phyloP scores from a whole-genome alignment of 2,113 vertebrate genomes.

The Ptilorrhoa leucosticta region DNA sequence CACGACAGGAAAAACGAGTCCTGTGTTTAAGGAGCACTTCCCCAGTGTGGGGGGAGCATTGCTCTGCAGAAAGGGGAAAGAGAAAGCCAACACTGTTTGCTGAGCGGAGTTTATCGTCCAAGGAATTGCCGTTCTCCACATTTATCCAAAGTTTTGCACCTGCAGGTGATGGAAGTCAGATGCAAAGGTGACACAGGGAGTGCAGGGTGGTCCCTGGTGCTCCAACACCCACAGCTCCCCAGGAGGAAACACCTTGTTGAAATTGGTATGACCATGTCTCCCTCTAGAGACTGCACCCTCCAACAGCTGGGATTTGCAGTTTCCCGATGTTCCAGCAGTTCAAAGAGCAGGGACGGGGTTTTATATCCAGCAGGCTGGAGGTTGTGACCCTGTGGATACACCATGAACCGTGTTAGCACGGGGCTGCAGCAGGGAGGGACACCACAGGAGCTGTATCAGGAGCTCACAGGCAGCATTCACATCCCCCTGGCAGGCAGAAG shows the following conservation, averaged over 20 bases:
- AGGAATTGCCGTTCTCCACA: neutral
- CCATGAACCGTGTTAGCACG: rapidly evolving
- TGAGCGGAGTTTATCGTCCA: neutral
- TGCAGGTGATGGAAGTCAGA: neutral
- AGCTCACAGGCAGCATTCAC: neutral
- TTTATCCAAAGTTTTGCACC: neutral
- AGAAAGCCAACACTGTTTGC: neutral
- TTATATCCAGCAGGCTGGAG: neutral
- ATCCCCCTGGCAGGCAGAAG: neutral
- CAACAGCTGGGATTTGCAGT: neutral
- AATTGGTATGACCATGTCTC: neutral
- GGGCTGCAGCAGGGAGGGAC: neutral
- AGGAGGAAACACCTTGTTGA: neutral
- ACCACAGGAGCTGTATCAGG: neutral
- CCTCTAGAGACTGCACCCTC: neutral
- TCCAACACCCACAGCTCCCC: rapidly evolving
- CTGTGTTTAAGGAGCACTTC: neutral
- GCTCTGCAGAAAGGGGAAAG: neutral
- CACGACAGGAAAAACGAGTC: neutral
- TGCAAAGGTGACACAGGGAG: neutral
- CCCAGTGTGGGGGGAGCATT: no score
- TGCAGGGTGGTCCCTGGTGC: neutral
- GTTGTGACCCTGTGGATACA: neutral
- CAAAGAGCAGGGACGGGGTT: neutral
- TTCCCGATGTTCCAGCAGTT: neutral